phyloP scores from a whole-genome alignment of 2,888 invertebrate species.

The Beris chalybata region DNA sequence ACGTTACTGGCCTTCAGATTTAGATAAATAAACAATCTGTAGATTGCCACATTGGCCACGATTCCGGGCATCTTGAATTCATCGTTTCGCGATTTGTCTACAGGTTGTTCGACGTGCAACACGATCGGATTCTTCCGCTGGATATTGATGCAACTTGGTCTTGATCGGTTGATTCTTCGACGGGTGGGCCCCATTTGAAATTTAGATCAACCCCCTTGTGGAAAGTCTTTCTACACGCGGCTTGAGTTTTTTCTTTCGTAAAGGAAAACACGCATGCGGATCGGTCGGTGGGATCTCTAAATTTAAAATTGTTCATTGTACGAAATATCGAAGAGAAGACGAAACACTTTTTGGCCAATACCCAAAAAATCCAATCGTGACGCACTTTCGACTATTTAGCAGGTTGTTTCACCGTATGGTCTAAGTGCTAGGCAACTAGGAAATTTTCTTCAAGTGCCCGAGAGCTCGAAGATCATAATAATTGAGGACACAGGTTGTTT shows the following conservation, averaged over 20 bases:
- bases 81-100: constrained; percentile 4
- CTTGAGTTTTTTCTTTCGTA: background rate
- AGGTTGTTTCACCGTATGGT: constrained; percentile 39
- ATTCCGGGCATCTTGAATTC: constrained; percentile 25
- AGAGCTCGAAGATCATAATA: constrained; percentile 17
- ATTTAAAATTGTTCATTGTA: constrained; percentile 21
- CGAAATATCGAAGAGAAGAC: background rate
- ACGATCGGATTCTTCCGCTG: background rate
- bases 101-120: background rate
- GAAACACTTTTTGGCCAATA: constrained; percentile 26
- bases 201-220: background rate
- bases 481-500: constrained; percentile 28
- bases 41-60: constrained; percentile 21
- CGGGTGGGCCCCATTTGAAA: background rate
- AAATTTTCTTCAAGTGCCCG: background rate
- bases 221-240: constrained; percentile 14
- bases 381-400: constrained; percentile 37
- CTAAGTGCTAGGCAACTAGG: background rate
- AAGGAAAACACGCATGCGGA: constrained; percentile 13
- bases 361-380: constrained; percentile 35
- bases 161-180: too few species aligned
- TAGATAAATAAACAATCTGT: constrained; percentile 21
- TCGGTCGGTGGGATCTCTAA: constrained; percentile 17
- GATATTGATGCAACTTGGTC: background rate
- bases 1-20: constrained; percentile 24